These are phyloP conservation scores for Ciconia nigra DNA, from an alignment of 2,797 vertebrate genomes.

Conservation along the genomic window DNA sequence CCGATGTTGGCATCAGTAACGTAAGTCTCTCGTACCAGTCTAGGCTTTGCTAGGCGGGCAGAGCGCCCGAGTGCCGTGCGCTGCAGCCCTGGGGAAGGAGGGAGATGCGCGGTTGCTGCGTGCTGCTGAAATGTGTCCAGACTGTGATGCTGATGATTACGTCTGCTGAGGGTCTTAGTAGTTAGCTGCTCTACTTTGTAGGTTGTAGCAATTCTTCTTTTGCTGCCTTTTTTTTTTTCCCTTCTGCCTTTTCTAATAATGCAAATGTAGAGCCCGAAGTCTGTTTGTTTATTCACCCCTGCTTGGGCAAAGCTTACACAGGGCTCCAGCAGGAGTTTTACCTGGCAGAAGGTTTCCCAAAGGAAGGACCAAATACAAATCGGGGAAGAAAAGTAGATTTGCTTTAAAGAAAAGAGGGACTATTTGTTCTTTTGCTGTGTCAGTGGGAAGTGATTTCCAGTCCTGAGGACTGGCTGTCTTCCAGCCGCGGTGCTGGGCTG, in stretches of 20 bases:
- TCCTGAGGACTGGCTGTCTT: background rate
- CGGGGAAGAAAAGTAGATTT: background rate
- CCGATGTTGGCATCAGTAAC: conserved; percentile 3
- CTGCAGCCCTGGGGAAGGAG: background rate
- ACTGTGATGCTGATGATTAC: background rate
- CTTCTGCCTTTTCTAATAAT: background rate
- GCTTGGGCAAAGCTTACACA: background rate
- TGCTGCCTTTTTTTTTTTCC: background rate
- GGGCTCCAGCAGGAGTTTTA: background rate
- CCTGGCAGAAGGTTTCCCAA: background rate
- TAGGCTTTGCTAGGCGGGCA: background rate
- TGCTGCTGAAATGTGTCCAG: background rate
- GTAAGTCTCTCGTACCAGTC: background rate
- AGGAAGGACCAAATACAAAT: background rate
- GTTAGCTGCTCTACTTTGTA: background rate
- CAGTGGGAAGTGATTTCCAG: background rate
- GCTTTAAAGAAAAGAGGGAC: background rate
- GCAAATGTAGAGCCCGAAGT: background rate
- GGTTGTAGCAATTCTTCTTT: background rate
- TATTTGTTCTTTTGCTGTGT: background rate
- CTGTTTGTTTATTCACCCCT: background rate
- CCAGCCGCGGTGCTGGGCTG: background rate
- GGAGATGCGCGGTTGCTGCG: fast-evolving
- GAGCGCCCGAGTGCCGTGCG: background rate
- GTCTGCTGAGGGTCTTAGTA: background rate